A percentile compares a stretch with the other conserved stretches of the same genome.
Conservation (phyloP, 2,113 vertebrate genomes). For the Cyanoliseus patagonus region DNA sequence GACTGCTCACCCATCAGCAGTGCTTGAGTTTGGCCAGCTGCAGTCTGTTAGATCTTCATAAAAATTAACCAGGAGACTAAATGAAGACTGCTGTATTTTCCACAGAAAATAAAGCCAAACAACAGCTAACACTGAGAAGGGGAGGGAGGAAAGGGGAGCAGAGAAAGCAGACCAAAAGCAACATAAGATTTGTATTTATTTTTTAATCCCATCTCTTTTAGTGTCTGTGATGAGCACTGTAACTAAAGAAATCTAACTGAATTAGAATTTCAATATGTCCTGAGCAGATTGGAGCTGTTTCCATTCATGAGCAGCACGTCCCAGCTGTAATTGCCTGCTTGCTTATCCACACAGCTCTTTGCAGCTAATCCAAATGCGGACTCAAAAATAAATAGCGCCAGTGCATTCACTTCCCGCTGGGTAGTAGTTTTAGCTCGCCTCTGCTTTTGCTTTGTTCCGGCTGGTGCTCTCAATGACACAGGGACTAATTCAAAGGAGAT, state of each 20-base stretch:
- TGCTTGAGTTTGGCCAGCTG: rapidly evolving
- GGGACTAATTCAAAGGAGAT: conserved; percentile 15
- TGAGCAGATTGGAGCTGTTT: conserved; percentile 41
- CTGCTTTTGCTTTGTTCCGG: conserved; percentile 43
- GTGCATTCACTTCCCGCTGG: conserved; percentile 14
- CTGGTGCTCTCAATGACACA: neutral
- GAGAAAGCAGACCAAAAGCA: conserved; percentile 28
- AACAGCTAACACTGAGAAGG: neutral
- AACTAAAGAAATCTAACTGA: conserved; percentile 50
- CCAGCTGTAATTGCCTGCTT: conserved; percentile 55
- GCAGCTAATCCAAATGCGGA: conserved; percentile 58
- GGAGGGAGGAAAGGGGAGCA: neutral
- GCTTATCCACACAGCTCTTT: conserved; percentile 51
- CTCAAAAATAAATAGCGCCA: conserved; percentile 38
- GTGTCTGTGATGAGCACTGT: conserved; percentile 15
- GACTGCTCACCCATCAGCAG: neutral
- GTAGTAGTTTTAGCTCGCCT: conserved; percentile 17
- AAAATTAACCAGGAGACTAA: neutral
- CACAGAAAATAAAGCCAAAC: conserved; percentile 46
- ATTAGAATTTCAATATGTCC: conserved; percentile 62
- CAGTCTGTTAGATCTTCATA: neutral
- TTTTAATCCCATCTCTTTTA: conserved; percentile 42
- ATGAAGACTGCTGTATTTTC: neutral
- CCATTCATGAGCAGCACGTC: conserved; percentile 51
- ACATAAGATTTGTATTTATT: conserved; percentile 20